phyloP scores from a whole-genome alignment of 2,797 vertebrate genomes.

The Pangasius macronema region DNA sequence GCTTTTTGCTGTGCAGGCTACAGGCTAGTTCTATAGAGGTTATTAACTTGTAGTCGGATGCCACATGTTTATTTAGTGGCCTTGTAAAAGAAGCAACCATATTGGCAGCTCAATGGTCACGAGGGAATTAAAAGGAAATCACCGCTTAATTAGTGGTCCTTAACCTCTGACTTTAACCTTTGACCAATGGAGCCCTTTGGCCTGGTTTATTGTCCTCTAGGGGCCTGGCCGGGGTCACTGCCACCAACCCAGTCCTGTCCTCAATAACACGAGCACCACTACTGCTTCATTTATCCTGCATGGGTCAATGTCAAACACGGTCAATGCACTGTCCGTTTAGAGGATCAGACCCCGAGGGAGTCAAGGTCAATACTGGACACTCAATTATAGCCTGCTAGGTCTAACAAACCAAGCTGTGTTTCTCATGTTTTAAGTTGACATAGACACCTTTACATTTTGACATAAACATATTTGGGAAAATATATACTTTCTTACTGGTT shows the following conservation, averaged over 20 bases:
- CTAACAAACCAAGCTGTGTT: neutral
- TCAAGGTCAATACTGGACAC: slow-evolving; percentile 41
- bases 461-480: neutral
- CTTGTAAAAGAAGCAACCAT: slow-evolving; percentile 26
- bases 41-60: neutral
- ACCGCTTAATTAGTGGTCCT: slow-evolving; percentile 74
- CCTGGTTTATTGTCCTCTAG: slow-evolving; percentile 73
- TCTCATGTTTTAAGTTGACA: neutral
- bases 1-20: neutral
- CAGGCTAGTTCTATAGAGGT: neutral
- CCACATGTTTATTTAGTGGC: slow-evolving; percentile 35
- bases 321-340: slow-evolving; percentile 47
- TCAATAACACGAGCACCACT: slow-evolving; percentile 29
- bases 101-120: slow-evolving; percentile 58
- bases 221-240: slow-evolving; percentile 68
- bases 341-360: slow-evolving; percentile 9
- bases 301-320: slow-evolving; percentile 30
- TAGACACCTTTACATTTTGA: neutral
- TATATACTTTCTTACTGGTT: neutral
- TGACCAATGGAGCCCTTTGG: slow-evolving; percentile 64
- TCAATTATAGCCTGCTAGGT: neutral
- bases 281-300: slow-evolving; percentile 23
- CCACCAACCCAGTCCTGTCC: slow-evolving; percentile 64
- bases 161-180: slow-evolving; percentile 69
- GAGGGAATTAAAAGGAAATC: slow-evolving; percentile 72